A percentile compares a stretch with the other conserved stretches of the same genome.
These are phyloP conservation scores for Pteropus rufus DNA, from an alignment of 2,797 vertebrate genomes.

Conservation along the genomic window DNA sequence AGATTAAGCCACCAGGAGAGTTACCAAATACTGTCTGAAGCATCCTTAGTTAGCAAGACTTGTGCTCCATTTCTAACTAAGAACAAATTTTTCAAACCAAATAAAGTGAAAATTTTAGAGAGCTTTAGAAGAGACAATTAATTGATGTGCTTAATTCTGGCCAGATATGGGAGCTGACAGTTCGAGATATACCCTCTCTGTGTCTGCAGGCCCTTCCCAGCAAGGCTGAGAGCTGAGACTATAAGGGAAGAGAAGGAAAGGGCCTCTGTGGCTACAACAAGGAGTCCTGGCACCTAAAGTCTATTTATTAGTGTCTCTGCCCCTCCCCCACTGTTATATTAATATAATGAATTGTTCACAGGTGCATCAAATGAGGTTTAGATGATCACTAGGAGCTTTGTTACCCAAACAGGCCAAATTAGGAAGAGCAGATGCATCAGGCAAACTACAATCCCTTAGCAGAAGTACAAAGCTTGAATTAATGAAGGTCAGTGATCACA, in stretches of 20 bases:
- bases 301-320: slow-evolving; percentile 83
- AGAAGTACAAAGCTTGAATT: slow-evolving; percentile 81
- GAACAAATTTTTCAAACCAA: slow-evolving; percentile 74
- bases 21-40: slow-evolving; percentile 71
- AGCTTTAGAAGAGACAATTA: slow-evolving; percentile 53
- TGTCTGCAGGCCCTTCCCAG: slow-evolving; percentile 22
- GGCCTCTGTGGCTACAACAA: slow-evolving; percentile 66
- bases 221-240: neutral
- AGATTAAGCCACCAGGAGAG: slow-evolving; percentile 66
- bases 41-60: slow-evolving; percentile 70
- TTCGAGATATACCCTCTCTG: slow-evolving; percentile 25
- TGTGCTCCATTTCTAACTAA: slow-evolving; percentile 64
- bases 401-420: slow-evolving; percentile 87
- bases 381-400: slow-evolving; percentile 86
- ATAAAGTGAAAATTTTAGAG: slow-evolving; percentile 56
- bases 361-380: slow-evolving; percentile 90
- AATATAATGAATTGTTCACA: slow-evolving; percentile 93
- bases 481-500: slow-evolving; percentile 83
- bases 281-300: slow-evolving; percentile 79
- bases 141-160: slow-evolving; percentile 66
- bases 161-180: slow-evolving; percentile 73
- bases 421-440: slow-evolving; percentile 86
- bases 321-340: slow-evolving; percentile 88
- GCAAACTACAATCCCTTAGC: slow-evolving; percentile 77
- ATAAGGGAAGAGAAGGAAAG: slow-evolving; percentile 37